Evolutionary conservation across 2,797 vertebrate genomes (phyloP).

Genomic region (Gallirallus australis): DNA sequence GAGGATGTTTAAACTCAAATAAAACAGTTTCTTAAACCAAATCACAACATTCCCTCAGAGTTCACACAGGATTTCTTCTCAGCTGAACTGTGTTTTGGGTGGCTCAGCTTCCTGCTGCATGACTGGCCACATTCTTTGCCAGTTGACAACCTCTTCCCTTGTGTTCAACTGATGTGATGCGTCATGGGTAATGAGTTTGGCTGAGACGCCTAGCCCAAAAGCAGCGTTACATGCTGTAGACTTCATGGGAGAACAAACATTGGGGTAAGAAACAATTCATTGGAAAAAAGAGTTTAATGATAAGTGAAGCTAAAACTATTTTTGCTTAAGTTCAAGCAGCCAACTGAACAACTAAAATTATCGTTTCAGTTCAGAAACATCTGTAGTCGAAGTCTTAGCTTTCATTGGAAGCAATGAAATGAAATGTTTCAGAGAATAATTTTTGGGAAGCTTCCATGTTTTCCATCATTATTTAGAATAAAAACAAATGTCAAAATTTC

Average conservation of each 20-base stretch:
- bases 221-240: neutral
- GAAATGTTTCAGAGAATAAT: neutral
- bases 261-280: neutral
- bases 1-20: neutral
- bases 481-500: neutral
- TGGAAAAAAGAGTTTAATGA: neutral
- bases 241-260: neutral
- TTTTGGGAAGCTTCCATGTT: neutral
- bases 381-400: neutral
- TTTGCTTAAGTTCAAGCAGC: neutral
- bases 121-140: neutral
- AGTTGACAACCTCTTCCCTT: neutral
- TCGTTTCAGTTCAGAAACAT: neutral
- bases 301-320: neutral
- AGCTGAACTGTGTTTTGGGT: neutral
- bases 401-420: neutral
- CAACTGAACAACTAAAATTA: neutral
- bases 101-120: neutral
- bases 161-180: fast-evolving
- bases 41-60: neutral
- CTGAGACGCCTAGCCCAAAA: neutral
- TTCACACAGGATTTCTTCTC: neutral
- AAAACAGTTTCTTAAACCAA: neutral
- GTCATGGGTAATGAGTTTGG: neutral
- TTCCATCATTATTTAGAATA: neutral